Percentiles rank a stretch among this genome's conserved stretches.
Conservation (phyloP, 2,888 invertebrate genomes). For the Cyclophora punctaria region DNA sequence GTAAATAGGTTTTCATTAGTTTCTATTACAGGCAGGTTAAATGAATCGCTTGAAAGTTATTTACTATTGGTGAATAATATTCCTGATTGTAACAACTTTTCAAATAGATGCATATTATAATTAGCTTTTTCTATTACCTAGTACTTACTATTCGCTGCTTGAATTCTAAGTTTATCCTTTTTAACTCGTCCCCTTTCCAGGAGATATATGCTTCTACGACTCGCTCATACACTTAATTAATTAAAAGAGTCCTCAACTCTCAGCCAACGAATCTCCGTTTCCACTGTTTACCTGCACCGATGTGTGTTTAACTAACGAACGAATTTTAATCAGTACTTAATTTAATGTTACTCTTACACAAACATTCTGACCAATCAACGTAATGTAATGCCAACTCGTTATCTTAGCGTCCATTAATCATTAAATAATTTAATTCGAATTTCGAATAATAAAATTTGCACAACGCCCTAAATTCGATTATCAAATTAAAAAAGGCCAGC, state of each 20-base stretch:
- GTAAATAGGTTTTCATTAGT: too few relatives aligned
- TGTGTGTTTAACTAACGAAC: slow-evolving; percentile 62
- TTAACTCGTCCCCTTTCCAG: slow-evolving; percentile 33
- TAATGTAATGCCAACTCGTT: slow-evolving; percentile 35
- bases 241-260: slow-evolving; percentile 58
- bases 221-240: slow-evolving; percentile 62
- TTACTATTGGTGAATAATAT: slow-evolving; percentile 2
- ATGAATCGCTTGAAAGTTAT: background rate
- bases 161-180: slow-evolving; percentile 19
- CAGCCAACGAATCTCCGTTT: slow-evolving; percentile 29
- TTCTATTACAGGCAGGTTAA: background rate
- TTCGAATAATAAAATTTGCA: slow-evolving; percentile 56
- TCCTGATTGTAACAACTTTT: too few relatives aligned
- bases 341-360: slow-evolving; percentile 33
- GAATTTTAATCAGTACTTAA: slow-evolving; percentile 34
- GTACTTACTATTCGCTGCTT: background rate
- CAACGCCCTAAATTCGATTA: slow-evolving; percentile 57
- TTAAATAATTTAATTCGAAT: slow-evolving; percentile 54
- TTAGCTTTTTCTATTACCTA: too few relatives aligned
- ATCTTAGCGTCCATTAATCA: slow-evolving; percentile 45
- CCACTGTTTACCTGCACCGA: slow-evolving; percentile 54
- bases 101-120: too few relatives aligned
- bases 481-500: slow-evolving; percentile 59
- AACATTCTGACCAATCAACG: slow-evolving; percentile 32
- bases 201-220: slow-evolving; percentile 40